A percentile compares a stretch with the other conserved stretches of the same genome.
These are phyloP conservation scores for Danio aesculapii DNA, from an alignment of 2,797 vertebrate species.

Conservation along the genomic window DNA sequence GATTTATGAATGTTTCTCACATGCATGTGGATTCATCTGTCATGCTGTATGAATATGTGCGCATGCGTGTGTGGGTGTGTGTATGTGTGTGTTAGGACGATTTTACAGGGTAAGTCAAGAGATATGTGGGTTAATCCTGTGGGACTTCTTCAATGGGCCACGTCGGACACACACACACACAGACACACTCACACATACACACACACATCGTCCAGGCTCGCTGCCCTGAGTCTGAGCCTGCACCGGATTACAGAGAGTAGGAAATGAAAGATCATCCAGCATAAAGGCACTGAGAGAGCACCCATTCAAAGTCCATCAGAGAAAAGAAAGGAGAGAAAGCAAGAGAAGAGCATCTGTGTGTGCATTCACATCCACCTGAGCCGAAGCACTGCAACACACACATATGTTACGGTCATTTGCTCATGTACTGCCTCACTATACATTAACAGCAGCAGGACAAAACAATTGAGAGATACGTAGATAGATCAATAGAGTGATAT, in stretches of 20 bases:
- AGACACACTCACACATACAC: slow-evolving; percentile 18
- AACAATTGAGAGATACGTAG: too few species aligned
- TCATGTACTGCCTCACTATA: neutral
- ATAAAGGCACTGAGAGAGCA: slow-evolving; percentile 64
- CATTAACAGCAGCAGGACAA: slow-evolving; percentile 3
- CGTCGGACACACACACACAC: slow-evolving; percentile 61
- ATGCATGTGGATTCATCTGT: slow-evolving; percentile 46
- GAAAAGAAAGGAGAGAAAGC: neutral
- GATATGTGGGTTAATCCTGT: slow-evolving; percentile 82
- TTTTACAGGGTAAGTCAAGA: slow-evolving; percentile 71
- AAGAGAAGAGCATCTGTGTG: neutral
- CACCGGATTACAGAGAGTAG: slow-evolving; percentile 65
- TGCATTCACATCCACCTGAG: slow-evolving; percentile 18
- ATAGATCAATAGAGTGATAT: too few species aligned
- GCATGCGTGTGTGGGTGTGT: slow-evolving; percentile 42
- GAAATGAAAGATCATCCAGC: slow-evolving; percentile 82
- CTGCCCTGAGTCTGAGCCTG: slow-evolving; percentile 34
- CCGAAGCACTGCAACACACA: slow-evolving; percentile 4
- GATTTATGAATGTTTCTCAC: slow-evolving; percentile 30
- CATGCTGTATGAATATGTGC: slow-evolving; percentile 13
- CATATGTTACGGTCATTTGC: slow-evolving; percentile 28
- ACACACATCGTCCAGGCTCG: slow-evolving; percentile 21
- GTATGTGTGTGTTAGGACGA: slow-evolving; percentile 38
- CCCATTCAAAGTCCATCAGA: slow-evolving; percentile 42
- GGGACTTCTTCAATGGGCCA: slow-evolving; percentile 81